Percentiles rank a stretch among this genome's conserved stretches.
Evolutionary conservation across 2,888 invertebrate genomes (phyloP).

Genomic region (Cremastobaeus sp.): DNA sequence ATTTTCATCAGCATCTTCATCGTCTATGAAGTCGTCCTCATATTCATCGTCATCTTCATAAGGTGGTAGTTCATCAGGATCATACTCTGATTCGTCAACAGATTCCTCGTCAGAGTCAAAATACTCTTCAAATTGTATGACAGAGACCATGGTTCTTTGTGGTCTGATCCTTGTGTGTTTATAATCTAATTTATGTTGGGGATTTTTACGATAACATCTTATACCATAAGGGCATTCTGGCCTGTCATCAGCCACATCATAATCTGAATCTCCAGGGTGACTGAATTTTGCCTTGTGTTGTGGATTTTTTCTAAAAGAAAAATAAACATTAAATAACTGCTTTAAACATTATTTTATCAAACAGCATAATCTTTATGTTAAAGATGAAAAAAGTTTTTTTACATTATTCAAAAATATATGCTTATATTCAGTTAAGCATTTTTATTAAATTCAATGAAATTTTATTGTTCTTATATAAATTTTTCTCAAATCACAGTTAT

Average conservation of each 20-base stretch:
- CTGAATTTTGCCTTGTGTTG: conserved; percentile 81
- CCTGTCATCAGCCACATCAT: conserved; percentile 77
- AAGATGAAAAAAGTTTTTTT: not conserved
- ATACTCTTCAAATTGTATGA: not conserved
- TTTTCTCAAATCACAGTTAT: not conserved
- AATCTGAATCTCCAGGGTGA: conserved; percentile 84
- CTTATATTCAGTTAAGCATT: not conserved
- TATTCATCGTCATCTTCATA: conserved; percentile 25
- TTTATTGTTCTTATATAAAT: not conserved
- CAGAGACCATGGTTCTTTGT: not conserved
- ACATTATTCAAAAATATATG: not conserved
- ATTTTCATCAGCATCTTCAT: too few relatives aligned
- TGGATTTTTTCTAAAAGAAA: conserved; percentile 76
- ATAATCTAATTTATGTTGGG: conserved; percentile 81
- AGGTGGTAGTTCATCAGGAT: conserved; percentile 65
- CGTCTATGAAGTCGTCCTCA: not conserved
- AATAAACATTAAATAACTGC: too few relatives aligned
- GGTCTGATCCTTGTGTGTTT: conserved; percentile 69
- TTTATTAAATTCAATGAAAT: not conserved
- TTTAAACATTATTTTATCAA: not conserved
- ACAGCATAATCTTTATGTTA: not conserved
- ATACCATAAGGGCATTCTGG: conserved; percentile 82
- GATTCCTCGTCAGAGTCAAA: conserved; percentile 69
- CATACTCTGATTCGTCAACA: conserved; percentile 73
- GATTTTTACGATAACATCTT: conserved; percentile 81